Percentiles rank a stretch among this genome's conserved stretches.
These are phyloP conservation scores for Caenorhabditis tropicalis DNA, from an alignment of 1,140 invertebrate genomes.

Conservation along the genomic window DNA sequence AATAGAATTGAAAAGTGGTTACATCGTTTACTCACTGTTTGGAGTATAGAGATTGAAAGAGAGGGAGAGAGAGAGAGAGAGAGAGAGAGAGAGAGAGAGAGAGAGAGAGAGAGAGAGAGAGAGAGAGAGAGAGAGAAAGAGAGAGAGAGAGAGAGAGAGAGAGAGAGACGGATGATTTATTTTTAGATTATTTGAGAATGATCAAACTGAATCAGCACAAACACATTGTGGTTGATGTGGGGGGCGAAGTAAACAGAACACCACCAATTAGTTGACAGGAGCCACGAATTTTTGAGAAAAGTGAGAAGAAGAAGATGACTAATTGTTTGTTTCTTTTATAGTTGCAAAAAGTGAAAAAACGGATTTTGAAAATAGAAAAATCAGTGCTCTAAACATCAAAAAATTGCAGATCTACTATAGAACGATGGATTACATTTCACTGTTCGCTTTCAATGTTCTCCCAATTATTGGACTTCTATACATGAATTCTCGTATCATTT, in stretches of 20 bases:
- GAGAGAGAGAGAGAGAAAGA: not conserved
- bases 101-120: not conserved
- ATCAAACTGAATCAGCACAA: constrained; percentile 1
- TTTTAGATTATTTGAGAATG: not conserved
- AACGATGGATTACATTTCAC: constrained; percentile 68
- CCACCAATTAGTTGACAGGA: not conserved
- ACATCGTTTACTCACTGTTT: constrained; percentile 22
- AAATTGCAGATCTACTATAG: constrained; percentile 65
- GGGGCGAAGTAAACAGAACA: constrained; percentile 54
- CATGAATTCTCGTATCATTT: constrained; percentile 64
- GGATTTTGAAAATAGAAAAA: not conserved
- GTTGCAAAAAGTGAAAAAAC: not conserved
- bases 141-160: not conserved
- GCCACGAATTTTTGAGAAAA: not conserved
- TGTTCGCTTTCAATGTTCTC: constrained; percentile 66
- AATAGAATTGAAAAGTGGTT: not conserved
- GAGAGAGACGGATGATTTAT: not conserved
- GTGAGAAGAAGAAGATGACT: not conserved
- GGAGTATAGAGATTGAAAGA: no score
- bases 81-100: not conserved
- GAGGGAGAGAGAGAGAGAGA: not conserved
- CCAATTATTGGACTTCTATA: constrained; percentile 63
- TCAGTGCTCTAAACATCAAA: no score
- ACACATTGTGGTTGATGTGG: constrained; percentile 39
- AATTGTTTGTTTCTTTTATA: constrained; percentile 21